phyloP scores from a whole-genome alignment of 2,113 vertebrate species.

The Grus americana region DNA sequence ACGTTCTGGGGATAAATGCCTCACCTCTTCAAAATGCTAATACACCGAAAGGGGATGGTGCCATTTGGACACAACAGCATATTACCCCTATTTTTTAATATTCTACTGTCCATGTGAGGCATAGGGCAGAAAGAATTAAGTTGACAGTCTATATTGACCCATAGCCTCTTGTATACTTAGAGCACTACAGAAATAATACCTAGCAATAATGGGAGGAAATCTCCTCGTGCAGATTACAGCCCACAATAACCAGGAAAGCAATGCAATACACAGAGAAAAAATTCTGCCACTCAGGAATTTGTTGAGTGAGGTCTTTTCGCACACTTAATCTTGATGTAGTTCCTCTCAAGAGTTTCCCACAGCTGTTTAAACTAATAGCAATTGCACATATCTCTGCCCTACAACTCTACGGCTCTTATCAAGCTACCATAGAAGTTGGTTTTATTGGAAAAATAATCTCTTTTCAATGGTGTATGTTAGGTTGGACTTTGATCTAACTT shows the following conservation, averaged over 20 bases:
- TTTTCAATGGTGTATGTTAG: background rate
- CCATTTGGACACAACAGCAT: background rate
- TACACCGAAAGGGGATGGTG: background rate
- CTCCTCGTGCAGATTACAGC: background rate
- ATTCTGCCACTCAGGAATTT: background rate
- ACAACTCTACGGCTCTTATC: background rate
- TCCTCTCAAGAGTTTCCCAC: background rate
- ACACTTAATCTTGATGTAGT: background rate
- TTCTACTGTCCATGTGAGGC: background rate
- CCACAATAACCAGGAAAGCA: background rate
- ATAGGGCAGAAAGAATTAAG: background rate
- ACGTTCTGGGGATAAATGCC: background rate
- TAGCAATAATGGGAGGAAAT: background rate
- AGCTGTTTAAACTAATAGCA: background rate
- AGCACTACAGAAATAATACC: background rate
- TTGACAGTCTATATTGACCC: background rate
- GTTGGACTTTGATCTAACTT: background rate
- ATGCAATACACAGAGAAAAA: background rate
- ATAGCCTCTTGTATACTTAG: background rate
- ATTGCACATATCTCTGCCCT: background rate
- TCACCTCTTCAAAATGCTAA: background rate
- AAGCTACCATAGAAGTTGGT: background rate
- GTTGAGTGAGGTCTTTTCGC: background rate
- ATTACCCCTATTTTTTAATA: background rate
- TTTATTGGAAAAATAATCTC: background rate